phyloP scores from a whole-genome alignment of 2,888 invertebrate genomes.

The Metallyticus violacea region DNA sequence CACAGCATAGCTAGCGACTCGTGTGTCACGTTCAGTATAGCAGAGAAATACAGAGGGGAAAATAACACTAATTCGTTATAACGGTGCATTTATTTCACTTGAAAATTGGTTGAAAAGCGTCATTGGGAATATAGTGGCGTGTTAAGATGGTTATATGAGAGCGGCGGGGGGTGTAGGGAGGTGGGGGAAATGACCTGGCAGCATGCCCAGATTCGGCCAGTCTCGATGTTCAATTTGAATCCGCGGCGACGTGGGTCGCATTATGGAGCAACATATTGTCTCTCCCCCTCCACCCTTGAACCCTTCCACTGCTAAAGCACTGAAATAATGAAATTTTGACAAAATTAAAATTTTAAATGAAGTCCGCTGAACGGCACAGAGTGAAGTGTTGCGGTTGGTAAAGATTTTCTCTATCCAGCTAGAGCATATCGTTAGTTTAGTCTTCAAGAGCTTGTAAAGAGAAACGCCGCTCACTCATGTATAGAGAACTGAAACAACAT shows the following conservation, averaged over 20 bases:
- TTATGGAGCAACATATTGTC: background rate
- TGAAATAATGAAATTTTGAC: background rate
- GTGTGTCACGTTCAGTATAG: background rate
- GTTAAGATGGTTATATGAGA: background rate
- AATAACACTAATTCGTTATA: background rate
- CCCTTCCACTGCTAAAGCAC: background rate
- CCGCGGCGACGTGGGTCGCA: background rate
- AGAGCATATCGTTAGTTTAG: too few relatives aligned
- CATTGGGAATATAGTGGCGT: background rate
- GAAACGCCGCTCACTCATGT: too few relatives aligned
- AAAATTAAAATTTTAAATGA: conserved; percentile 5
- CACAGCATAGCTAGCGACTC: background rate
- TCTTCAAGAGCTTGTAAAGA: too few relatives aligned
- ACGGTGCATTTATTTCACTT: background rate
- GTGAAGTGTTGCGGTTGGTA: background rate
- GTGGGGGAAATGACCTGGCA: background rate
- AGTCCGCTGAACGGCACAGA: background rate
- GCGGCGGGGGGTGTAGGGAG: background rate
- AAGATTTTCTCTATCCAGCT: background rate
- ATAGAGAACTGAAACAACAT: too few relatives aligned
- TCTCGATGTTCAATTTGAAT: background rate
- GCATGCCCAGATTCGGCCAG: background rate
- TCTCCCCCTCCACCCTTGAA: background rate
- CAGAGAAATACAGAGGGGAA: background rate
- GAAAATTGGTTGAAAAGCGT: background rate